Percentiles rank a stretch among this genome's conserved stretches.
Evolutionary conservation across 1,140 invertebrate species (phyloP).

Genomic region (Tenebrio molitor): DNA sequence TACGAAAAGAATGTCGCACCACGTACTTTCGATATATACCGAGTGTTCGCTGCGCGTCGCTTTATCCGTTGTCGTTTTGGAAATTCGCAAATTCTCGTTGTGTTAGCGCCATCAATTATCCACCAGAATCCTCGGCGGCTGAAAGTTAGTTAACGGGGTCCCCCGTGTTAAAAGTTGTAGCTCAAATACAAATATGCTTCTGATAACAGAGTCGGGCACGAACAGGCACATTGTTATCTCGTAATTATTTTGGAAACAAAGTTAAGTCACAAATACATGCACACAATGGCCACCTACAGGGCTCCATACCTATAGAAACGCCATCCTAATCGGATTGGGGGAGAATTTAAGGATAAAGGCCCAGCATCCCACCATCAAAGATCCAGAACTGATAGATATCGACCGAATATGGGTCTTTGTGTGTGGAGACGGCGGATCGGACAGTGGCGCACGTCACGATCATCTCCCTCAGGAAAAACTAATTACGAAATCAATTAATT

Average conservation of each 20-base stretch:
- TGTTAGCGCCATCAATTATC: no score
- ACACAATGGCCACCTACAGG: slow-evolving; percentile 14
- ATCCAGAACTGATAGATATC: slow-evolving; percentile 9
- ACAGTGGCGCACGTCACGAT: background rate
- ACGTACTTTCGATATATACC: no score
- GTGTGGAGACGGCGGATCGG: no score
- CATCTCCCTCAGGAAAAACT: no score
- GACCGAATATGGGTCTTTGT: no score
- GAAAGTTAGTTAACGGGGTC: slow-evolving; percentile 19
- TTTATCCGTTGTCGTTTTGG: no score
- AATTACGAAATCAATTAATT: slow-evolving; percentile 44
- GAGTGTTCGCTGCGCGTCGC: no score
- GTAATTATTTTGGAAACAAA: slow-evolving; percentile 37
- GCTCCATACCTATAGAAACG: background rate
- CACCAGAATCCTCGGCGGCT: no score
- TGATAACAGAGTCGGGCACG: slow-evolving; percentile 21
- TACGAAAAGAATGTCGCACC: no score
- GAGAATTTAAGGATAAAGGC: slow-evolving; percentile 15
- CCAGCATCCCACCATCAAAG: background rate
- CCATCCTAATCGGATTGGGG: slow-evolving; percentile 8
- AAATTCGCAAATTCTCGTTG: no score
- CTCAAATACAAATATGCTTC: slow-evolving; percentile 27
- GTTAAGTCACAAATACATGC: slow-evolving; percentile 26
- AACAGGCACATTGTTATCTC: slow-evolving; percentile 29
- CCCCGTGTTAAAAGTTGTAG: slow-evolving; percentile 20